A percentile compares a stretch with the other conserved stretches of the same genome.
Evolutionary conservation across 2,797 vertebrate species (phyloP).

Genomic region (Malacoraja senta): DNA sequence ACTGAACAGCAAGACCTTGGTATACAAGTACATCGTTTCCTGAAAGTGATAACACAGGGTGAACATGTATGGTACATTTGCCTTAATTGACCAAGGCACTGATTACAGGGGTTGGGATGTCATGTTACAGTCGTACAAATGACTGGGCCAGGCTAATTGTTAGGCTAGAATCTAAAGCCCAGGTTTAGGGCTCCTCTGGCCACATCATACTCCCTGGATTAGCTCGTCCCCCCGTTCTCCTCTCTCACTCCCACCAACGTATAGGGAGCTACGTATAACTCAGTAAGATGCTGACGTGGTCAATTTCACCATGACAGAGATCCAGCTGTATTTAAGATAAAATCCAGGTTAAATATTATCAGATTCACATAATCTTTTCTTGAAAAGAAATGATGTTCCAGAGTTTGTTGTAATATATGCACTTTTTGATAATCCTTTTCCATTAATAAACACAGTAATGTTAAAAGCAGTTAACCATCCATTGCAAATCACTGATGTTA

Average conservation of each 20-base stretch:
- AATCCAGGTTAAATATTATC: neutral
- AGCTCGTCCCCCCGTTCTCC: neutral
- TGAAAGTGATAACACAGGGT: no score
- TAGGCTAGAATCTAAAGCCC: no score
- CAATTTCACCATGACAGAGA: neutral
- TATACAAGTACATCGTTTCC: no score
- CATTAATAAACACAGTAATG: no score
- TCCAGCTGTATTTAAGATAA: neutral
- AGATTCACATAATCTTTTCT: neutral
- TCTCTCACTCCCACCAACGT: no score
- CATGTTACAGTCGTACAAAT: no score
- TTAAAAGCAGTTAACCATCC: slow-evolving; percentile 3
- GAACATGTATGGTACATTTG: no score
- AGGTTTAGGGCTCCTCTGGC: neutral
- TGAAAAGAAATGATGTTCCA: neutral
- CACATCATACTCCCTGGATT: neutral
- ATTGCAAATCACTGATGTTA: neutral
- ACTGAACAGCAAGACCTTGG: no score
- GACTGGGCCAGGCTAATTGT: no score
- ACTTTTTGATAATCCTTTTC: neutral
- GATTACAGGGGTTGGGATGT: no score
- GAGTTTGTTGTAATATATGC: neutral
- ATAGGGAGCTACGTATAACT: neutral
- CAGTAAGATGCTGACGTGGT: neutral
- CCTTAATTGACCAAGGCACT: no score